Evolutionary conservation across 2,888 invertebrate genomes (phyloP).

Genomic region (Pegoplata infirma): DNA sequence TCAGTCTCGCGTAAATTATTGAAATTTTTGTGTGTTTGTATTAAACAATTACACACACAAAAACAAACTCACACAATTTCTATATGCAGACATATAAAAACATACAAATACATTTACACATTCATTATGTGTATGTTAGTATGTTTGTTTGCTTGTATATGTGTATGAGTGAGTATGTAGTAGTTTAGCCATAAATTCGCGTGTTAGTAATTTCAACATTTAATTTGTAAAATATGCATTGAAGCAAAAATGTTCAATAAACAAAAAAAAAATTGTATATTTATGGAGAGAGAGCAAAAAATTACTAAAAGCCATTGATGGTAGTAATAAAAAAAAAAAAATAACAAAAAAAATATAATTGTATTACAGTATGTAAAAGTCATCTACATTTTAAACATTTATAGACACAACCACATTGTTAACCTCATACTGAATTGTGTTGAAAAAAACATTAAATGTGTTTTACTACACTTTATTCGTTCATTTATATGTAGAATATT

Average conservation of each 20-base stretch:
- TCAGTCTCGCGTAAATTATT: conserved; percentile 55
- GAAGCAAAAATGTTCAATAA: conserved; percentile 69
- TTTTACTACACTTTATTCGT: not conserved
- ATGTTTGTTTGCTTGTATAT: not conserved
- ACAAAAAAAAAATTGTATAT: conserved; percentile 27
- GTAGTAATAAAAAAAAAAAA: not conserved
- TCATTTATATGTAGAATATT: too few species aligned
- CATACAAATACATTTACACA: not conserved
- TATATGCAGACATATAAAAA: too few species aligned
- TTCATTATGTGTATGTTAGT: not conserved
- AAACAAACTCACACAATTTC: too few species aligned
- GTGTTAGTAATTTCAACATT: conserved; percentile 65
- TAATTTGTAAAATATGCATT: conserved; percentile 66
- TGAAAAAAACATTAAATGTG: conserved; percentile 46
- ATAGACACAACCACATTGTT: conserved; percentile 61
- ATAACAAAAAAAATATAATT: too few species aligned
- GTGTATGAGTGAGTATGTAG: conserved; percentile 25
- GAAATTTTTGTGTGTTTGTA: conserved; percentile 54
- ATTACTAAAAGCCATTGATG: not conserved
- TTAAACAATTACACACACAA: conserved; percentile 12
- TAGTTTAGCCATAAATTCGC: conserved; percentile 63
- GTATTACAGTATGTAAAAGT: conserved; percentile 2
- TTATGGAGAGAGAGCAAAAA: conserved; percentile 17
- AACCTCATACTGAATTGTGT: conserved; percentile 52
- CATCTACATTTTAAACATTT: conserved; percentile 55